Conservation (phyloP, 2,113 vertebrate genomes). For the Laterallus jamaicensis region DNA sequence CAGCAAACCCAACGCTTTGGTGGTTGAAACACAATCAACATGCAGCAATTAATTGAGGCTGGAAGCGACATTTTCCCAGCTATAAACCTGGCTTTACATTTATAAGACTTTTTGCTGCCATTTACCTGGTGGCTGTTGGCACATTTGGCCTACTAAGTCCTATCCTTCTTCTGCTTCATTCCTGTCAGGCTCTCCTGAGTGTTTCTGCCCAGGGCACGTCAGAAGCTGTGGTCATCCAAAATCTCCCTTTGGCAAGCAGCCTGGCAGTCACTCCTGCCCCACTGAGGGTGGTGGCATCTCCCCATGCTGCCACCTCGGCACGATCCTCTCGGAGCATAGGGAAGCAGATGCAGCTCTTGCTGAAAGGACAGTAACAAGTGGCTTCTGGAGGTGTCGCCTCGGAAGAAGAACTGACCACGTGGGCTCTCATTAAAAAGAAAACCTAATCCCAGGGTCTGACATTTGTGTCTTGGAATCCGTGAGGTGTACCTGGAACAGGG, state of each 20-base stretch:
- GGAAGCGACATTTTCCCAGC: neutral
- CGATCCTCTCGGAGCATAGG: rapidly evolving
- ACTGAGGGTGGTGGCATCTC: neutral
- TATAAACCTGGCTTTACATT: neutral
- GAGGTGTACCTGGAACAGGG: neutral
- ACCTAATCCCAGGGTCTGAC: neutral
- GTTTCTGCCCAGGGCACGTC: neutral
- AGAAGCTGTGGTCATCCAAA: neutral
- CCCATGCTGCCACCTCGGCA: rapidly evolving
- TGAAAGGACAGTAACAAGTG: neutral
- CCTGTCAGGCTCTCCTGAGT: neutral
- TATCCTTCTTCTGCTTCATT: neutral
- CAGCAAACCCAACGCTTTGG: neutral
- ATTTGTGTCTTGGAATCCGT: neutral
- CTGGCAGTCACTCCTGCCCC: rapidly evolving
- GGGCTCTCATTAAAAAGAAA: neutral
- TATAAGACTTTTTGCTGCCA: neutral
- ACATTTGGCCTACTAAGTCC: neutral
- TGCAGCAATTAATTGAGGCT: slow-evolving; percentile 40
- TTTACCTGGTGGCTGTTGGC: neutral
- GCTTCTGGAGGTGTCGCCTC: rapidly evolving
- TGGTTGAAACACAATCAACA: neutral
- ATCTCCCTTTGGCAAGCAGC: neutral
- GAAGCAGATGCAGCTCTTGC: rapidly evolving
- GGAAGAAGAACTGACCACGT: neutral